These are phyloP conservation scores for Chrysemys picta DNA, from an alignment of 2,113 vertebrate species.

Conservation along the genomic window DNA sequence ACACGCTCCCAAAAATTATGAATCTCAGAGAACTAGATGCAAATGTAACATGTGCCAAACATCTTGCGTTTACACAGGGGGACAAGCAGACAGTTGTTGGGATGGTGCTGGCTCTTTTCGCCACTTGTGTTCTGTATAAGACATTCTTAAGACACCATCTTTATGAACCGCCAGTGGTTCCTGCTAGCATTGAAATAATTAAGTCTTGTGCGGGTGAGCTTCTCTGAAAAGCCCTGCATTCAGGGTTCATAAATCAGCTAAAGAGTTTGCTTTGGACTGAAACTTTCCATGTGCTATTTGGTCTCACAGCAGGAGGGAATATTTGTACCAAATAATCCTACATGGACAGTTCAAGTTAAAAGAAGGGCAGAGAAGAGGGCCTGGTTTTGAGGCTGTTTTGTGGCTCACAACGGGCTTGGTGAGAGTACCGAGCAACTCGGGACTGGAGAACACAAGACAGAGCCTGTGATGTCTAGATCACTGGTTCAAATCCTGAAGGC, in stretches of 20 bases:
- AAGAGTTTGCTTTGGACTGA: not conserved
- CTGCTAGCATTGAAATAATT: not conserved
- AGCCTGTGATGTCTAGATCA: not conserved
- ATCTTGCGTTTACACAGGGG: fast-evolving
- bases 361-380: not conserved
- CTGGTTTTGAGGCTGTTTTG: not conserved
- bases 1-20: not conserved
- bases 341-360: not conserved
- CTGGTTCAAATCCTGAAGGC: fast-evolving
- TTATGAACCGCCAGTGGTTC: not conserved
- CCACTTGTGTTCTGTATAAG: not conserved
- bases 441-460: not conserved
- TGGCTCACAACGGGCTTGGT: not conserved
- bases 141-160: not conserved
- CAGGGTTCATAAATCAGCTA: not conserved
- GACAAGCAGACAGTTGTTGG: not conserved
- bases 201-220: not conserved
- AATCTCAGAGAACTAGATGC: not conserved
- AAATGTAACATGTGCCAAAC: fast-evolving
- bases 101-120: not conserved
- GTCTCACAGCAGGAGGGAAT: not conserved
- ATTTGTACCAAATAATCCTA: not conserved
- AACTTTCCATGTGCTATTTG: not conserved
- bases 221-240: too few species aligned
- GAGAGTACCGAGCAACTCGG: fast-evolving